phyloP scores from a whole-genome alignment of 2,113 vertebrate genomes.

The Periophthalmodon schlosseri region DNA sequence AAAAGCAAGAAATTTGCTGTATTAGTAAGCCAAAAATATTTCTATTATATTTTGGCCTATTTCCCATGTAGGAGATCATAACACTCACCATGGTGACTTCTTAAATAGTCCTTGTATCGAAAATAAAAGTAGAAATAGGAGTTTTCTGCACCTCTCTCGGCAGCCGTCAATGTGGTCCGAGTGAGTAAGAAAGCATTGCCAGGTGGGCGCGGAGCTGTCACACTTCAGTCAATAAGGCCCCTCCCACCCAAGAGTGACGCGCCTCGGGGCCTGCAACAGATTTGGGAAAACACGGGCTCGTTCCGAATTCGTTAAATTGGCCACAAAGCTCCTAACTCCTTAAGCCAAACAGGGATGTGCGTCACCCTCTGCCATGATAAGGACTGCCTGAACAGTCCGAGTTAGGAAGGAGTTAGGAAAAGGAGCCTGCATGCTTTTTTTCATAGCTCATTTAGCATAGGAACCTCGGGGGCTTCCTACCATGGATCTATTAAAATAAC shows the following conservation, averaged over 20 bases:
- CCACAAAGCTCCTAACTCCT: no score
- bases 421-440: not conserved
- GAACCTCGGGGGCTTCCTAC: no score
- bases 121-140: not conserved
- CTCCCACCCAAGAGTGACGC: slow-evolving; percentile 40
- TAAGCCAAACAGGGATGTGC: no score
- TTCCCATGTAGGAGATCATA: not conserved
- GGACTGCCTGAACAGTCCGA: no score
- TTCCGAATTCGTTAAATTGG: no score
- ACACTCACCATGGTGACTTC: slow-evolving; percentile 57
- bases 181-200: slow-evolving; percentile 52
- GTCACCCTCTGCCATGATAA: no score
- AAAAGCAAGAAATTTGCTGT: not conserved
- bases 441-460: no score
- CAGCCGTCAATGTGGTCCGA: slow-evolving; percentile 55
- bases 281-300: not conserved
- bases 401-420: no score
- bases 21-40: not conserved
- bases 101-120: not conserved
- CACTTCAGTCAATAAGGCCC: slow-evolving; percentile 32
- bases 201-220: slow-evolving; percentile 25
- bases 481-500: no score
- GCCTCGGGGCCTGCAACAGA: not conserved
- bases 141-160: slow-evolving; percentile 43
- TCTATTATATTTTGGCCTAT: not conserved